phyloP scores from a whole-genome alignment of 2,113 vertebrate genomes.

The Charina bottae region DNA sequence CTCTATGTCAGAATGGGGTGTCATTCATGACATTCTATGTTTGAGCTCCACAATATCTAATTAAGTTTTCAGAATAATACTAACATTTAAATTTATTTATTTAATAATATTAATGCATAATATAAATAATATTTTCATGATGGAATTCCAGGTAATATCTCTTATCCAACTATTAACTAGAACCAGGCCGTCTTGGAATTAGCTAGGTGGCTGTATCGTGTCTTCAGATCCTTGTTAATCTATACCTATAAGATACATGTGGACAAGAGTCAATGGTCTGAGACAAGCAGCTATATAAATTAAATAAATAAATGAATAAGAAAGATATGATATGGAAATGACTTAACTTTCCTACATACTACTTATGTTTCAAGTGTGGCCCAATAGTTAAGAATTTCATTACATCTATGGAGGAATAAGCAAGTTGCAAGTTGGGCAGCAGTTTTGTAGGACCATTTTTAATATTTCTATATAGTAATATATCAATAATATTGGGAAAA shows the following conservation, averaged over 20 bases:
- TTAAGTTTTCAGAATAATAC: background rate
- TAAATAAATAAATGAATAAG: background rate
- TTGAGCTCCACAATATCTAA: background rate
- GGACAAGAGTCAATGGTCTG: background rate
- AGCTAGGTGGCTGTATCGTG: background rate
- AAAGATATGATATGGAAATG: no score
- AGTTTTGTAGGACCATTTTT: constrained; percentile 31
- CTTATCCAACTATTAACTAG: background rate
- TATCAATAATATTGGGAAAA: constrained; percentile 35
- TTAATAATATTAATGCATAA: background rate
- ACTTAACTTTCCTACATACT: no score
- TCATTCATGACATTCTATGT: no score
- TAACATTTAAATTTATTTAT: background rate
- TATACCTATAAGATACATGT: background rate
- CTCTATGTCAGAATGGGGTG: no score
- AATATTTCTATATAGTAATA: constrained; percentile 33
- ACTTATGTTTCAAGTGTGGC: background rate
- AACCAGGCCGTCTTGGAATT: background rate
- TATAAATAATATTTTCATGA: background rate
- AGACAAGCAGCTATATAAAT: no score
- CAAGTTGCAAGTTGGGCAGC: constrained; percentile 29
- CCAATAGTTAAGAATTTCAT: background rate
- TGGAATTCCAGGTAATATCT: background rate
- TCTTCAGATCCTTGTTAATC: background rate
- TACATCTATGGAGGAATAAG: background rate